Conservation (phyloP, 2,797 vertebrate species). For the Taenioides sp. region DNA sequence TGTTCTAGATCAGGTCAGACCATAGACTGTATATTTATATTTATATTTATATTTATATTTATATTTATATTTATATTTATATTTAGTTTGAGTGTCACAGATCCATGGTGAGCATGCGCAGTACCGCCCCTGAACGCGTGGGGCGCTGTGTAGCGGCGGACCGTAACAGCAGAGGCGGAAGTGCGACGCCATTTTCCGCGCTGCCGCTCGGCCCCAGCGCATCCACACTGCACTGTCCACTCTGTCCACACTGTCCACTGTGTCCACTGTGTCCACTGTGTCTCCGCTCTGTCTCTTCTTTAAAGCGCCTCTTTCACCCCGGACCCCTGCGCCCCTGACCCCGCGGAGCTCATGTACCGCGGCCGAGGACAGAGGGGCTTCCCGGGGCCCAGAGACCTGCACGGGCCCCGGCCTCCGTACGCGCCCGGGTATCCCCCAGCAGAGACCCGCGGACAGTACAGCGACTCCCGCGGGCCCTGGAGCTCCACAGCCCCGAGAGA, state of each 20-base stretch:
- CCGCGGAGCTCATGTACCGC: conserved; percentile 9
- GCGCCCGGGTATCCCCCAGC: background rate
- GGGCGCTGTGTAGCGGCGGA: background rate
- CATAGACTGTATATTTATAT: too few relatives aligned
- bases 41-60: too few relatives aligned
- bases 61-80: too few relatives aligned
- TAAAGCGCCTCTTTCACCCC: too few relatives aligned
- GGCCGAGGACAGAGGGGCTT: background rate
- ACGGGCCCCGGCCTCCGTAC: background rate
- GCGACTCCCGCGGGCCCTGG: background rate
- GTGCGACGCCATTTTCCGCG: background rate
- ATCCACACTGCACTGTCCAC: too few relatives aligned
- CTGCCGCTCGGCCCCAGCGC: background rate
- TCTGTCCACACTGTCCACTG: too few relatives aligned
- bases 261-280: too few relatives aligned
- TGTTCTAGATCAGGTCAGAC: too few relatives aligned
- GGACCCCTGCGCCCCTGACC: too few relatives aligned
- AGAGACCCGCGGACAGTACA: background rate
- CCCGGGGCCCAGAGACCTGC: background rate
- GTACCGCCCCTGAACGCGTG: background rate
- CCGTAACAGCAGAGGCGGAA: conserved; percentile 1
- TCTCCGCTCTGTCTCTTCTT: too few relatives aligned
- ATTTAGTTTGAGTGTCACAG: too few relatives aligned
- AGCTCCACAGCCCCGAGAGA: background rate
- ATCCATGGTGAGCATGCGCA: too few relatives aligned